Evolutionary conservation across 1,140 invertebrate species (phyloP), one percentile per base, ranked within the genome.

Genomic region (Ericerus pela): DNA sequence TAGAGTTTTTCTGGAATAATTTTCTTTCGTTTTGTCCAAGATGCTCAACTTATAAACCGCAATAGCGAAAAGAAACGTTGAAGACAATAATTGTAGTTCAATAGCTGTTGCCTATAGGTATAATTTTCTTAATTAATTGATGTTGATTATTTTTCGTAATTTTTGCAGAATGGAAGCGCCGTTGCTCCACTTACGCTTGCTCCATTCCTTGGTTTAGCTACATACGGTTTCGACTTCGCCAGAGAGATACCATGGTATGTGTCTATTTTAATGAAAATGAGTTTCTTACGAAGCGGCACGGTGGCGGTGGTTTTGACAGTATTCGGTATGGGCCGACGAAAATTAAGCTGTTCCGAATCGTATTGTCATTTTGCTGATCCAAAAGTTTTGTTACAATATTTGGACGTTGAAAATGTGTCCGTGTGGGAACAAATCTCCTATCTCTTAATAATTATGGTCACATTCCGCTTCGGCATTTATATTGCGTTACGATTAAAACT

Each of bases 151-250:
- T n/a, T n/a, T n/a, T n/a, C n/a, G n/a, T n/a, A 6, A 27, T 43
- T 54, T 2, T 70, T 72, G 8, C 67, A 80, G 79, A 81, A 80
- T 59, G 79, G 79, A 41, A 75, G 75, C 60, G 78, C 76, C 12
- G 75, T 80, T 30, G 79, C 76, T 4, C 78, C 79, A 1, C 63
- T 76, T 54, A 66, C 74, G 0, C 76, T 80, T 18, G 79, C 78
- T 0, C 77, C 78, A 0, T 74, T 79, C 51, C 73, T 81, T 31
- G 78, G 78, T 1, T 65, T 81, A 11, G 78, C 76, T 0, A 75
- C 79, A 28, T 80, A 80, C 61, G 79, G 79, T 0, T 80, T 80
- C 59, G 79, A 81, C 64, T 80, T 80, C 68, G 78, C 78, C 0
- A 69, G 73, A 24, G 68, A 72, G 26, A 77, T 81, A 18, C 71